These are phyloP conservation scores for Exocentrus adspersus DNA, from an alignment of 2,888 invertebrate genomes.

Conservation along the genomic window DNA sequence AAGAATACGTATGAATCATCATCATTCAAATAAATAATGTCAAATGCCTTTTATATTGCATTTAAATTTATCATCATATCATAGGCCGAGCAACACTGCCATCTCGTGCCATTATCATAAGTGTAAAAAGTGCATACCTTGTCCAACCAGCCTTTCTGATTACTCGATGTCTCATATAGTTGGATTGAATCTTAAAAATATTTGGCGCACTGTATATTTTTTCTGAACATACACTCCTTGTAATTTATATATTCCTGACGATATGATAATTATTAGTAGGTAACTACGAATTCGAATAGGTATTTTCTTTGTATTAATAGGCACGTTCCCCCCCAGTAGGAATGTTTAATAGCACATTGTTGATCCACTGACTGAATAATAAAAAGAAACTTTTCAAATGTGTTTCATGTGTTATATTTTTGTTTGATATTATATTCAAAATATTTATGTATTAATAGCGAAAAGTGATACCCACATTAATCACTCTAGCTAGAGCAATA, in stretches of 20 bases:
- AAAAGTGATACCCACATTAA: too few relatives aligned
- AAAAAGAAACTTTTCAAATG: too few relatives aligned
- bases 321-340: too few relatives aligned
- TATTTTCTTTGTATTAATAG: too few relatives aligned
- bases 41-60: constrained; percentile 62
- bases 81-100: constrained; percentile 60
- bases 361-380: too few relatives aligned
- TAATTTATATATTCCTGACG: constrained; percentile 2
- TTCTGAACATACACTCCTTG: neutral
- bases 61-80: constrained; percentile 63
- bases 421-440: too few relatives aligned
- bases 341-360: too few relatives aligned
- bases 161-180: constrained; percentile 13
- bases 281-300: too few relatives aligned
- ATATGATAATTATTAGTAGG: too few relatives aligned
- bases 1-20: constrained; percentile 45
- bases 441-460: too few relatives aligned
- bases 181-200: neutral
- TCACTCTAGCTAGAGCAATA: too few relatives aligned
- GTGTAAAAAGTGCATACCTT: constrained; percentile 42
- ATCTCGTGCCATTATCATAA: constrained; percentile 51
- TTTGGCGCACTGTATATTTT: constrained; percentile 2
- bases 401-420: too few relatives aligned
- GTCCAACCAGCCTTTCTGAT: constrained; percentile 48
- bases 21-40: constrained; percentile 45